These are phyloP conservation scores for Laodelphax striatellus DNA, from an alignment of 1,140 invertebrate genomes.

Conservation along the genomic window DNA sequence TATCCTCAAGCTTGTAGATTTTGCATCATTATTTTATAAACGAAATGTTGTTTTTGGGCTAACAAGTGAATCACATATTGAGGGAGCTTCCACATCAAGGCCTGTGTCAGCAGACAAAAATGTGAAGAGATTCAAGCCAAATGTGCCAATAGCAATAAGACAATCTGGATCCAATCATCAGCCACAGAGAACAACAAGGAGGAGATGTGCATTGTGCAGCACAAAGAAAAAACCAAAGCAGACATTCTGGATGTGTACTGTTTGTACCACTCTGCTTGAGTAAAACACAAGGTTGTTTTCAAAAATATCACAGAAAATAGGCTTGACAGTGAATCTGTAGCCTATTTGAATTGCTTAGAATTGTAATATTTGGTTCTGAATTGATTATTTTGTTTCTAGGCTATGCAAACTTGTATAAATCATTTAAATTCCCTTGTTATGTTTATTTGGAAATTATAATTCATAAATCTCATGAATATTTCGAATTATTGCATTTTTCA, in stretches of 20 bases:
- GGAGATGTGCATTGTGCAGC: slow-evolving; percentile 19
- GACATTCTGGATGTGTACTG: not conserved
- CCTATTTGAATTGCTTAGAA: too few species aligned
- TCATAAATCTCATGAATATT: not conserved
- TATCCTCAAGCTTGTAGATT: too few species aligned
- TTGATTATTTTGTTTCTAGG: not conserved
- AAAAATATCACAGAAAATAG: slow-evolving; percentile 3
- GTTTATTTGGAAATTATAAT: not conserved
- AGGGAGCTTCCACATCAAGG: not conserved
- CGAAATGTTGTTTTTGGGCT: slow-evolving; percentile 8
- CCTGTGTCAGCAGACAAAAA: not conserved
- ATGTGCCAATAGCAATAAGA: slow-evolving; percentile 12
- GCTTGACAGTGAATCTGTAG: too few species aligned
- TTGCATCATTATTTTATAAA: too few species aligned
- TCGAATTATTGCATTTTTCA: not conserved
- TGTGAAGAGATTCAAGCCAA: slow-evolving; percentile 3
- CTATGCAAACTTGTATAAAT: not conserved
- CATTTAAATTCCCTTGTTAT: not conserved
- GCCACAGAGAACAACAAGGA: slow-evolving; percentile 3
- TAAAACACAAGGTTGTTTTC: not conserved
- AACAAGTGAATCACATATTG: slow-evolving; percentile 2
- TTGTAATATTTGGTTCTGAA: not conserved
- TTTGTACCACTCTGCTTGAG: slow-evolving; percentile 11
- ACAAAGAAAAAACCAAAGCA: slow-evolving; percentile 13
- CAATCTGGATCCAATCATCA: slow-evolving; percentile 8